A percentile compares a stretch with the other conserved stretches of the same genome.
These are phyloP conservation scores for Gisinianus flammeolus DNA, from an alignment of 2,888 invertebrate species.

Conservation along the genomic window DNA sequence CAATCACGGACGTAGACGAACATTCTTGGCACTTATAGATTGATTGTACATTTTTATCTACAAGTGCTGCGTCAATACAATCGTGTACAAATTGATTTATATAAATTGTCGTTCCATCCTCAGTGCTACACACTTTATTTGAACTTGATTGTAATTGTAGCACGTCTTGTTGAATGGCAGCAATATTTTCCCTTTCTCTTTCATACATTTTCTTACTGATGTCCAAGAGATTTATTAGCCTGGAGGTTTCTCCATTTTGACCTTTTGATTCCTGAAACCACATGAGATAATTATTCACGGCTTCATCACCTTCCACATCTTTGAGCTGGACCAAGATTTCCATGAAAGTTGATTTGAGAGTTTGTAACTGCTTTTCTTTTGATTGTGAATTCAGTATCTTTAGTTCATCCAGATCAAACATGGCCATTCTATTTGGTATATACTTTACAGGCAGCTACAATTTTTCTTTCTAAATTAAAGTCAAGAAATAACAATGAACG, in stretches of 20 bases:
- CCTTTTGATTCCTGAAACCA: not conserved
- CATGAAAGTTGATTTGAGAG: not conserved
- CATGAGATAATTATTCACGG: not conserved
- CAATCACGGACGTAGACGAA: not conserved
- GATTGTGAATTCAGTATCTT: not conserved
- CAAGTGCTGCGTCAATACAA: not conserved
- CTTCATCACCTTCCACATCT: not conserved
- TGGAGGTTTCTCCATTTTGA: not conserved
- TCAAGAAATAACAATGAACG: too few relatives aligned
- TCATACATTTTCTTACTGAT: not conserved
- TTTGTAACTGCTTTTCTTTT: not conserved
- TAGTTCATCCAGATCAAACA: conserved; percentile 20
- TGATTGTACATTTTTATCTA: not conserved
- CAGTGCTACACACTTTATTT: not conserved
- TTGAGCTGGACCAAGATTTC: conserved; percentile 3
- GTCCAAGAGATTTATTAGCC: not conserved
- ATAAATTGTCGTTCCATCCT: not conserved
- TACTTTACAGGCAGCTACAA: too few relatives aligned
- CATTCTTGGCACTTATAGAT: conserved; percentile 19
- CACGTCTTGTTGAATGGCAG: not conserved
- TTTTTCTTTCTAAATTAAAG: too few relatives aligned
- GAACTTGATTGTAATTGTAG: not conserved
- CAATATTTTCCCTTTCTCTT: not conserved
- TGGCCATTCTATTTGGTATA: not conserved
- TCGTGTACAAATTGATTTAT: conserved; percentile 20